phyloP scores from a whole-genome alignment of 2,113 vertebrate species.

The Lepus americanus region DNA sequence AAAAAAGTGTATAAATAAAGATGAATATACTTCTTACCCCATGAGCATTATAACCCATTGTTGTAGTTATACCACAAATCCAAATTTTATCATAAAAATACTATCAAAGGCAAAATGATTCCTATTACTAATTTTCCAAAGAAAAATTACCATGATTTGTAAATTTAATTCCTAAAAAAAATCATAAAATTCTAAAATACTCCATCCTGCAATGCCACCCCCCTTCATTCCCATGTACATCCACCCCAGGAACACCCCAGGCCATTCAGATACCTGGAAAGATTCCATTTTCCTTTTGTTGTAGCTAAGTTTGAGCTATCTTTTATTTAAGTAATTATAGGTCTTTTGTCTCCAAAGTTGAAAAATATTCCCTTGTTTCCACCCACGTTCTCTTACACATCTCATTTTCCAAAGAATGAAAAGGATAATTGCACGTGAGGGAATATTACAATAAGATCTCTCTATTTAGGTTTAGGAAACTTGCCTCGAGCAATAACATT shows the following conservation, averaged over 20 bases:
- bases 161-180: neutral
- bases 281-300: neutral
- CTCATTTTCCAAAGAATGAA: conserved; percentile 7
- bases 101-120: neutral
- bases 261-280: neutral
- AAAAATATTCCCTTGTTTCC: neutral
- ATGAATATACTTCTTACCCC: neutral
- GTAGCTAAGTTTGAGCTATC: neutral
- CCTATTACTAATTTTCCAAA: neutral
- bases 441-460: conserved; percentile 6
- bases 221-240: too few relatives aligned
- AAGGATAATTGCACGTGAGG: neutral
- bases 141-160: neutral
- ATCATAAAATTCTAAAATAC: neutral
- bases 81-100: neutral
- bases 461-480: conserved; percentile 13
- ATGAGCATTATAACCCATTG: neutral
- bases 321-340: neutral
- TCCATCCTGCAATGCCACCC: neutral
- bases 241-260: neutral
- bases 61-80: neutral
- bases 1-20: too few relatives aligned
- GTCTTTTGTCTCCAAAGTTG: neutral
- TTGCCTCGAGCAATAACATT: neutral
- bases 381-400: neutral